Evolutionary conservation across 2,113 vertebrate species (phyloP).

Genomic region (Recurvirostra avosetta): DNA sequence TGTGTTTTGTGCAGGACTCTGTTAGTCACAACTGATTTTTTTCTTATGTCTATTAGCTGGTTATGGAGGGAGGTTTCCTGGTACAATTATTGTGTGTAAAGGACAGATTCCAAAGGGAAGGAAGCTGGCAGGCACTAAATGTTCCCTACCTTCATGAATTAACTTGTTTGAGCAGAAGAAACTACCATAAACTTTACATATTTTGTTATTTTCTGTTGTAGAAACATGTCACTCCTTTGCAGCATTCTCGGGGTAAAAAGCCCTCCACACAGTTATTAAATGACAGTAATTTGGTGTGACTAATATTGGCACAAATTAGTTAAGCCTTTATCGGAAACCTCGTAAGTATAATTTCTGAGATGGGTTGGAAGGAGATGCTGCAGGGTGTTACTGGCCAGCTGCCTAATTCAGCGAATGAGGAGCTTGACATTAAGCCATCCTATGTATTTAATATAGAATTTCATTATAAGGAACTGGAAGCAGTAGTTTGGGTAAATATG

Average conservation of each 20-base stretch:
- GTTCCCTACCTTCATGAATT: constrained; percentile 48
- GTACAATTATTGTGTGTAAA: background rate
- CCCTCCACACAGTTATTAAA: background rate
- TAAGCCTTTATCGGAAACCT: background rate
- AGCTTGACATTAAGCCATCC: background rate
- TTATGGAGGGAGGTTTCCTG: background rate
- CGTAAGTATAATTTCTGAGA: background rate
- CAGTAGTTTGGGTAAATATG: background rate
- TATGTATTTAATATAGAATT: background rate
- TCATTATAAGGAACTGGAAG: background rate
- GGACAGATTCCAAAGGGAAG: background rate
- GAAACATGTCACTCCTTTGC: background rate
- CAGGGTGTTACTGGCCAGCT: background rate
- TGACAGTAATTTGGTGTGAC: background rate
- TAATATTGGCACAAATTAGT: background rate
- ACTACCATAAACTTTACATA: background rate
- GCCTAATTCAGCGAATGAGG: background rate
- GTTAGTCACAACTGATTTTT: background rate
- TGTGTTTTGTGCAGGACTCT: background rate
- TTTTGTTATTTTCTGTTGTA: background rate
- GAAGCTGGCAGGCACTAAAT: background rate
- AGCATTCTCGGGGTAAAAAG: background rate
- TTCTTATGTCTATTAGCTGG: background rate
- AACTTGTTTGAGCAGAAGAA: constrained; percentile 11
- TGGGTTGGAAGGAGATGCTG: background rate